Evolutionary conservation across 2,113 vertebrate species (phyloP).

Genomic region (Sinocyclocheilus maitianheensis): DNA sequence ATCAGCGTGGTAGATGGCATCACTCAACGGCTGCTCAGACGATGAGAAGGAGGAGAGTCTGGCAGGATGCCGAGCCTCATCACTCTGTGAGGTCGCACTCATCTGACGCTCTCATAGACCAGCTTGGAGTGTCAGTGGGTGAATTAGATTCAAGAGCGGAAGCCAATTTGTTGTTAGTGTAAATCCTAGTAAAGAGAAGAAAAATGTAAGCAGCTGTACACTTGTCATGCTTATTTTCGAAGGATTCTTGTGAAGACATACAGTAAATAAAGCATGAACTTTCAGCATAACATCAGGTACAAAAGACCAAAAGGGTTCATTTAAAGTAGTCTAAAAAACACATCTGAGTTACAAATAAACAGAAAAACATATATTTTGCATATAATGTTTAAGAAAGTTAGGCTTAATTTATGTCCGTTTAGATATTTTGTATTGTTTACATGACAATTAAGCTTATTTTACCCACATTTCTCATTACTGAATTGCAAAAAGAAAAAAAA

Average conservation of each 20-base stretch:
- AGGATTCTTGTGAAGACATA: background rate
- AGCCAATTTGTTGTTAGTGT: background rate
- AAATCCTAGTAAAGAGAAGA: background rate
- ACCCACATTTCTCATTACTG: too few species aligned
- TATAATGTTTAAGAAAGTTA: background rate
- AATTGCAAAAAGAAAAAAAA: too few species aligned
- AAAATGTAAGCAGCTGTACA: background rate
- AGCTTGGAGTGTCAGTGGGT: background rate
- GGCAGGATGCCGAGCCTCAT: background rate
- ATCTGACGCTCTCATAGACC: background rate
- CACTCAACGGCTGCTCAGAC: background rate
- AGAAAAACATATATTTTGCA: background rate
- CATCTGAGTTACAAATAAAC: background rate
- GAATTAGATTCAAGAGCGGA: background rate
- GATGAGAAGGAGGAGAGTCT: conserved; percentile 6
- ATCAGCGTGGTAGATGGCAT: background rate
- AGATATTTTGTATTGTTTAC: background rate
- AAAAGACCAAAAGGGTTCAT: conserved; percentile 2
- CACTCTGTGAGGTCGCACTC: background rate
- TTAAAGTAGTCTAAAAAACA: background rate
- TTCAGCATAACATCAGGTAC: background rate
- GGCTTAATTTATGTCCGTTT: background rate
- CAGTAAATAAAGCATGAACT: background rate
- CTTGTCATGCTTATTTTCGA: background rate
- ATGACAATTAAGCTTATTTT: background rate